These are phyloP conservation scores for Incurvaria masculella DNA, from an alignment of 2,888 invertebrate species.

Conservation along the genomic window DNA sequence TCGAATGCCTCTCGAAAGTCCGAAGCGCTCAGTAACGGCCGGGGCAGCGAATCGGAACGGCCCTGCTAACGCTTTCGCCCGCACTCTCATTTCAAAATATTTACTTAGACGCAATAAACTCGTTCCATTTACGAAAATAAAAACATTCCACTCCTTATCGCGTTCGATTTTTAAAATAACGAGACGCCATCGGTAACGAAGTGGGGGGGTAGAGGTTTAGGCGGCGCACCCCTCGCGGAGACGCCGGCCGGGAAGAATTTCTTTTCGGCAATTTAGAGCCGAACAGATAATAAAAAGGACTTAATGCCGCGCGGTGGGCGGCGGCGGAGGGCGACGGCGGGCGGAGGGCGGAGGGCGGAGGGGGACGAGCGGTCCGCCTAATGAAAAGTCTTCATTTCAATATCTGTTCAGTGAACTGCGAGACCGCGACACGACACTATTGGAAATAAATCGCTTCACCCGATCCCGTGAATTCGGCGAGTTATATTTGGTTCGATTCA, in stretches of 20 bases:
- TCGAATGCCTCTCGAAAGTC: slow-evolving; percentile 47
- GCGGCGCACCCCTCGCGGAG: slow-evolving; percentile 43
- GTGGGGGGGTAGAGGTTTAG: slow-evolving; percentile 47
- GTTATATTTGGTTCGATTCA: too few relatives aligned
- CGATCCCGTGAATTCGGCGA: too few relatives aligned
- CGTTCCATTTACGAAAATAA: slow-evolving; percentile 50
- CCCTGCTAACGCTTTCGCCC: slow-evolving; percentile 39
- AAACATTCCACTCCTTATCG: slow-evolving; percentile 52
- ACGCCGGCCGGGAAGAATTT: slow-evolving; percentile 26
- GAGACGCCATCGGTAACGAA: slow-evolving; percentile 47
- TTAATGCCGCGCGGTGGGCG: slow-evolving; percentile 26
- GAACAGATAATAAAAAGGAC: slow-evolving; percentile 58
- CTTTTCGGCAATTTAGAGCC: slow-evolving; percentile 55
- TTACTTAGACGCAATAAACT: slow-evolving; percentile 50
- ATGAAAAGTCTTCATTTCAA: slow-evolving; percentile 44
- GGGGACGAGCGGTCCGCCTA: slow-evolving; percentile 23
- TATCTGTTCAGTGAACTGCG: slow-evolving; percentile 25
- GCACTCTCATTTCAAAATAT: slow-evolving; percentile 42
- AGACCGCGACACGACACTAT: background rate
- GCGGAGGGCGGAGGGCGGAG: slow-evolving; percentile 2
- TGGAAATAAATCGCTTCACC: background rate
- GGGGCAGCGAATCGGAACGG: slow-evolving; percentile 41
- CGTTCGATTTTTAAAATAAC: slow-evolving; percentile 55
- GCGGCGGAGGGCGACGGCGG: slow-evolving; percentile 11
- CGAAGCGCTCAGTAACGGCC: slow-evolving; percentile 33